Conservation (phyloP, 2,888 invertebrate species). For the Octodonta nipae region DNA sequence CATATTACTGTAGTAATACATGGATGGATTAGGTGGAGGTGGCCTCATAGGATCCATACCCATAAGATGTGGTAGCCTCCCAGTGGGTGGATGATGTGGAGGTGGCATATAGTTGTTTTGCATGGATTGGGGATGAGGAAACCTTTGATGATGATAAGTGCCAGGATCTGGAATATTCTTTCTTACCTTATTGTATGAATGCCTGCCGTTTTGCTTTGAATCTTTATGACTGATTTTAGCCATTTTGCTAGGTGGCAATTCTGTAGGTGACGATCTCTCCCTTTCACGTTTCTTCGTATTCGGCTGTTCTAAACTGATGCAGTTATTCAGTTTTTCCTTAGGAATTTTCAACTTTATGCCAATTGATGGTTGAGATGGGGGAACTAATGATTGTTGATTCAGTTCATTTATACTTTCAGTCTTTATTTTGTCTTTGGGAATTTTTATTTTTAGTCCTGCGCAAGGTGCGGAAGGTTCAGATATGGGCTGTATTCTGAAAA, state of each 20-base stretch:
- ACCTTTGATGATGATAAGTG: constrained; percentile 6
- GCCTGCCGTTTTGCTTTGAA: constrained; percentile 31
- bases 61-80: not conserved
- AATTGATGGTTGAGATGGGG: constrained; percentile 13
- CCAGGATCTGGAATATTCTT: constrained; percentile 5
- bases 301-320: constrained; percentile 12
- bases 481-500: no score
- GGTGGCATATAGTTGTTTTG: no score
- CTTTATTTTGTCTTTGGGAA: constrained; percentile 61
- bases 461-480: constrained; percentile 26
- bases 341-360: constrained; percentile 67
- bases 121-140: no score
- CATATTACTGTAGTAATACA: no score
- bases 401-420: constrained; percentile 35
- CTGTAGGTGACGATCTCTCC: constrained; percentile 8
- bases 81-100: constrained; percentile 7
- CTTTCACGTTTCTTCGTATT: constrained; percentile 15
- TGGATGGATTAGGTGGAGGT: constrained; percentile 7
- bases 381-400: constrained; percentile 11
- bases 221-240: not conserved
- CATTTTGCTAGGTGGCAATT: constrained; percentile 1
- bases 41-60: constrained; percentile 1
- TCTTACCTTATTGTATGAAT: constrained; percentile 21
- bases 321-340: constrained; percentile 50
- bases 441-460: constrained; percentile 62